Evolutionary conservation across 2,113 vertebrate species (phyloP), one percentile per base, ranked within the genome.

Genomic region (Clarias gariepinus): DNA sequence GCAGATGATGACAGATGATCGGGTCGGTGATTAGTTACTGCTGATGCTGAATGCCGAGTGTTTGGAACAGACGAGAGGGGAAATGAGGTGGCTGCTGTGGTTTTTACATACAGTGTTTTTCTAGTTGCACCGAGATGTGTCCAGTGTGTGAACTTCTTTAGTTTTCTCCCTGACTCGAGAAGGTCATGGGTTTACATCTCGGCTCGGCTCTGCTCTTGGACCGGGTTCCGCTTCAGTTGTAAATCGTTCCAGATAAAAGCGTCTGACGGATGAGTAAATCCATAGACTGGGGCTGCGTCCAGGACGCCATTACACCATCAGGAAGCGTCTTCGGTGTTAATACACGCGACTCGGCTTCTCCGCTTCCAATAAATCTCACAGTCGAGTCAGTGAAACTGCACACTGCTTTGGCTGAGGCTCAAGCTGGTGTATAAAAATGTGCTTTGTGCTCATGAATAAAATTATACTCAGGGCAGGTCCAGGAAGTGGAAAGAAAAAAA

Each of bases 291-390:
- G 71, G 68, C 81, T 80, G n/a, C 36, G 76, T 83, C 76, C 85
- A 84, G 71, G 60, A 71, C 23, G 23, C 28, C 77, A 73, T 80
- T 64, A 84, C 53, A 82, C 36, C 36, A 55, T 57, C 81, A 53
- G 66, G 78, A 55, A 61, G 53, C 47, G 71, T 33, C 83, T 85
- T 47, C 74, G 25, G 74, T 85, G 73, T 85, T 85, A 85, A 85
- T 61, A 76, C 69, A 47, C 36, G 28, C 23, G 2, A 63, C 83
- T 77, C 57, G 57, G 25, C 83, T 63, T 77, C 60, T 85, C 83
- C 18, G 23, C 18, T 13, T 76, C 84, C 80, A 82, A 89, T 89
- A 86, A 83, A 81, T 84, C 82, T 66, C n/a, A 83, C 81, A 33
- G 47, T 19, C 3, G 4, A 78, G 80, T 84, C 64, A 1, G 57